A percentile compares a stretch with the other conserved stretches of the same genome.
Evolutionary conservation across 2,888 invertebrate species (phyloP).

Genomic region (Mongoloraphidia duomilia): DNA sequence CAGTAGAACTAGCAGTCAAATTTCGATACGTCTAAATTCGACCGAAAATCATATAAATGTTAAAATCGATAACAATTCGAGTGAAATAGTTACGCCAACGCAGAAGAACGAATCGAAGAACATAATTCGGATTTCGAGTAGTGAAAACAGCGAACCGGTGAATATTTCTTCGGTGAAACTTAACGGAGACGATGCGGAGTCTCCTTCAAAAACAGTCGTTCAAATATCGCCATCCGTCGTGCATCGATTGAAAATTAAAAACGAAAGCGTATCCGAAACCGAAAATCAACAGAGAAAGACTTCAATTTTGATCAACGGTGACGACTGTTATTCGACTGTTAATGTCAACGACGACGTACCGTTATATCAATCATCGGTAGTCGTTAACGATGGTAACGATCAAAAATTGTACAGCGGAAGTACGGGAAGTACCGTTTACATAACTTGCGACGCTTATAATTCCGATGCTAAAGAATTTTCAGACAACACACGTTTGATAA

Average conservation of each 20-base stretch:
- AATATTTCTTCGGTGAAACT: constrained; percentile 4
- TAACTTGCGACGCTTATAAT: constrained; percentile 22
- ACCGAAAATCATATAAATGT: too few relatives aligned
- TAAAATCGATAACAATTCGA: too few relatives aligned
- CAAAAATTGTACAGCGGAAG: constrained; percentile 11
- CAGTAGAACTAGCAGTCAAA: too few relatives aligned
- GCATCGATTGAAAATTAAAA: constrained; percentile 39
- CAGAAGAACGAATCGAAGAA: too few relatives aligned
- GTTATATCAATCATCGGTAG: constrained; percentile 57
- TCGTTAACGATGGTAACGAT: constrained; percentile 40
- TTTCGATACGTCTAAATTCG: too few relatives aligned
- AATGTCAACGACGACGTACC: constrained; percentile 55
- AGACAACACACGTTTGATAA: neutral
- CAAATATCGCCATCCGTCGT: constrained; percentile 32
- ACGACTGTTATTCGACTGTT: constrained; percentile 61
- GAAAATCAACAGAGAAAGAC: constrained; percentile 36
- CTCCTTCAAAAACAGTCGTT: constrained; percentile 28
- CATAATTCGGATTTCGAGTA: too few relatives aligned
- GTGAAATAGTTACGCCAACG: too few relatives aligned
- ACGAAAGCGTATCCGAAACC: constrained; percentile 26
- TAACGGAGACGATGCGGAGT: neutral
- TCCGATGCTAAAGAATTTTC: too few relatives aligned
- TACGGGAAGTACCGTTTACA: constrained; percentile 28
- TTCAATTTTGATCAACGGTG: constrained; percentile 59
- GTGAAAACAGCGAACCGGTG: neutral